Evolutionary conservation across 2,113 vertebrate species (phyloP).

Genomic region (Seriola dumerili): DNA sequence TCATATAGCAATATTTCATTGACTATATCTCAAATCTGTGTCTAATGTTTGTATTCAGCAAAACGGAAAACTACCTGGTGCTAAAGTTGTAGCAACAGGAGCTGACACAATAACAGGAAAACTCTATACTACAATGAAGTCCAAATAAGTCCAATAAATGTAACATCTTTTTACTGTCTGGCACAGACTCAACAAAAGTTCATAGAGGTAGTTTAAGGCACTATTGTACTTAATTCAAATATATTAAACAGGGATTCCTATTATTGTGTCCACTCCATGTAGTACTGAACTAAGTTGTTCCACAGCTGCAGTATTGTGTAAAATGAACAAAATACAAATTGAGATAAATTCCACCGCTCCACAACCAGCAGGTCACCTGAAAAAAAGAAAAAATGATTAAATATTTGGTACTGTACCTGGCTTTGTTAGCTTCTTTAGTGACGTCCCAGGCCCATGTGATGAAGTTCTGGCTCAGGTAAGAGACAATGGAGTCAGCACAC

Average conservation of each 20-base stretch:
- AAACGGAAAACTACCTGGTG: not conserved
- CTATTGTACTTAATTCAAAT: too few species aligned
- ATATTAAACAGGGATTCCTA: too few species aligned
- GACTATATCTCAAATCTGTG: not conserved
- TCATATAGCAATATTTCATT: not conserved
- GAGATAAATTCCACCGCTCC: not conserved
- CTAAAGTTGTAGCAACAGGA: not conserved
- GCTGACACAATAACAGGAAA: not conserved
- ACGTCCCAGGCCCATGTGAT: constrained; percentile 99
- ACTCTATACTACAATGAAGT: not conserved
- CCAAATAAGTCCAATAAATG: too few species aligned
- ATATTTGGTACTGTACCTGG: constrained; percentile 88
- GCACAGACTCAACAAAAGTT: not conserved
- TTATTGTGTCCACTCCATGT: not conserved
- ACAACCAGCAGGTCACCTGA: not conserved
- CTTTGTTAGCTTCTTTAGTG: constrained; percentile 97
- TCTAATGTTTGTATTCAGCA: not conserved
- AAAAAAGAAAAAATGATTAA: not conserved
- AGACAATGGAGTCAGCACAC: constrained; percentile 98
- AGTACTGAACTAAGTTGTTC: not conserved
- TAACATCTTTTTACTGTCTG: not conserved
- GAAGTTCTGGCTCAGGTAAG: constrained; percentile 99
- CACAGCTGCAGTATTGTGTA: not conserved
- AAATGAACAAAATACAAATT: not conserved
- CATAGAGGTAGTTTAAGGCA: not conserved